A percentile compares a stretch with the other conserved stretches of the same genome.
phyloP scores from a whole-genome alignment of 2,888 invertebrate species.

The Macroteleia sp. region DNA sequence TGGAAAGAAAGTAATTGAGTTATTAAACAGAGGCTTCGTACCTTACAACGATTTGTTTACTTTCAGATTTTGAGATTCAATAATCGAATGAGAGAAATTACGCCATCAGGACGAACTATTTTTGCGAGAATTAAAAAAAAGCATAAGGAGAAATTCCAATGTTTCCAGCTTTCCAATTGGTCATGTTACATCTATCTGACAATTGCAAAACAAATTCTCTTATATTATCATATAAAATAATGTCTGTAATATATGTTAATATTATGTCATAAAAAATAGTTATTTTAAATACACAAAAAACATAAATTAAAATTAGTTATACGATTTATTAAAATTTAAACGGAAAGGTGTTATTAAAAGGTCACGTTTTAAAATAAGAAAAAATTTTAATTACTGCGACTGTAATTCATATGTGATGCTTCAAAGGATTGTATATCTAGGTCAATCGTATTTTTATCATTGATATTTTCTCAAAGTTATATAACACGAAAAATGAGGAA shows the following conservation, averaged over 20 bases:
- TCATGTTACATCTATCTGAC: not conserved
- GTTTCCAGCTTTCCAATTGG: slow-evolving; percentile 25
- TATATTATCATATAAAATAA: no score
- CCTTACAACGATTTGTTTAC: not conserved
- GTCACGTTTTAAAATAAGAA: no score
- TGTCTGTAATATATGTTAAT: no score
- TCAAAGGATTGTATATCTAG: not conserved
- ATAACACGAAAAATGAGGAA: slow-evolving; percentile 44
- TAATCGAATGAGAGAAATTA: slow-evolving; percentile 1
- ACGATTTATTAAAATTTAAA: no score
- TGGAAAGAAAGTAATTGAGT: slow-evolving; percentile 25
- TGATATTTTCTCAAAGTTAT: slow-evolving; percentile 26
- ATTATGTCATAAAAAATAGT: no score
- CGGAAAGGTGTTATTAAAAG: no score
- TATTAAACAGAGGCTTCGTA: not conserved
- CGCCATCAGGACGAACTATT: slow-evolving; percentile 3
- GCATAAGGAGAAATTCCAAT: slow-evolving; percentile 14
- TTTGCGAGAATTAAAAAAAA: not conserved
- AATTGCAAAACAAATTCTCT: slow-evolving; percentile 19
- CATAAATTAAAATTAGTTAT: no score
- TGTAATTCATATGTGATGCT: not conserved
- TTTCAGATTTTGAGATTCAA: not conserved
- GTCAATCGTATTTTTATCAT: slow-evolving; percentile 29
- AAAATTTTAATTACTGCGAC: no score
- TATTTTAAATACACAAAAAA: no score